These are phyloP conservation scores for Cololabis saira DNA, from an alignment of 2,113 vertebrate genomes.

Conservation along the genomic window DNA sequence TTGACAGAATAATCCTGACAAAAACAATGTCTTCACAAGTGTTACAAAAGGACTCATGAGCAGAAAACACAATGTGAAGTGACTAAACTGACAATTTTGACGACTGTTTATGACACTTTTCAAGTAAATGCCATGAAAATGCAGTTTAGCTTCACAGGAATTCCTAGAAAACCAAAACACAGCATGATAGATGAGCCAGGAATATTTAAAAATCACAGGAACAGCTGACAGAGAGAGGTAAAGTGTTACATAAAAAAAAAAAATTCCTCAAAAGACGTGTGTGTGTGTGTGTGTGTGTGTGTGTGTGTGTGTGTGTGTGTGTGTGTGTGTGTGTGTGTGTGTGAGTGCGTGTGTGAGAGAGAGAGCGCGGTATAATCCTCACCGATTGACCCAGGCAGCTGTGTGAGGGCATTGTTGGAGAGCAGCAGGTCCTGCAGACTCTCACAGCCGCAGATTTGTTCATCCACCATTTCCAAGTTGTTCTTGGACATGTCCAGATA, in stretches of 20 bases:
- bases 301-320: background rate
- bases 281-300: background rate
- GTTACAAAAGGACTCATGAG: background rate
- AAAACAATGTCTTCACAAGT: no score
- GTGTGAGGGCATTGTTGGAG: conserved; percentile 94
- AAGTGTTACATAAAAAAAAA: conserved; percentile 34
- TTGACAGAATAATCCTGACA: no score
- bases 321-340: conserved; percentile 2
- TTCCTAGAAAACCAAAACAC: background rate
- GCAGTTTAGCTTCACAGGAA: background rate
- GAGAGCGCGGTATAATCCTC: conserved; percentile 20
- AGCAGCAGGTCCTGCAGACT: conserved; percentile 93
- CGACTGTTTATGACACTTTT: background rate
- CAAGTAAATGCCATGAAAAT: background rate
- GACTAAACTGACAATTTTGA: background rate
- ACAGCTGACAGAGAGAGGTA: background rate
- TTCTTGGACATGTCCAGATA: conserved; percentile 99
- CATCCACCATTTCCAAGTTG: conserved; percentile 94
- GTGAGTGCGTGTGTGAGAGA: conserved; percentile 19
- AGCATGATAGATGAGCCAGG: background rate
- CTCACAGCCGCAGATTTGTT: conserved; percentile 95
- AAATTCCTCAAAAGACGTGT: background rate
- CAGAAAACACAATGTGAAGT: background rate
- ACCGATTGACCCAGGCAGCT: conserved; percentile 95
- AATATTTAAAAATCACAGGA: background rate